Conservation (phyloP, 2,113 vertebrate genomes). For the Talpa occidentalis region DNA sequence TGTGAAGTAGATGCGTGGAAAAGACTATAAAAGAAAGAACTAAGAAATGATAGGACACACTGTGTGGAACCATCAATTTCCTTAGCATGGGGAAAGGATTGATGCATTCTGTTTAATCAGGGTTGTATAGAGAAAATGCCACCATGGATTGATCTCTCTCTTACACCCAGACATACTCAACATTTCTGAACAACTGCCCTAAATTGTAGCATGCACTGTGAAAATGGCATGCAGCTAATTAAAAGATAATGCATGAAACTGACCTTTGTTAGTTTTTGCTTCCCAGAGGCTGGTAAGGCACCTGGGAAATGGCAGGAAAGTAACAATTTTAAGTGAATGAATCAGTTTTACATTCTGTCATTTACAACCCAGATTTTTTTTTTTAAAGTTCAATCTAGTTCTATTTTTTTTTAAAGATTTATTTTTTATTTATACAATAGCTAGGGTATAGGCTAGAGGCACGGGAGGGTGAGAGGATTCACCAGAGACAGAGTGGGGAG, state of each 20-base stretch:
- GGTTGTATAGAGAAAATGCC: not conserved
- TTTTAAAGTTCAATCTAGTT: no score
- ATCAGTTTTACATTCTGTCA: slow-evolving; percentile 35
- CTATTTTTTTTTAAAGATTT: no score
- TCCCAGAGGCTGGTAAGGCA: not conserved
- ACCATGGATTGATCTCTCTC: not conserved
- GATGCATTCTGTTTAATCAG: not conserved
- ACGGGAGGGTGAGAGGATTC: no score
- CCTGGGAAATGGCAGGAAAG: not conserved
- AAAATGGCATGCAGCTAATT: not conserved
- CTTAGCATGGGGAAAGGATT: not conserved
- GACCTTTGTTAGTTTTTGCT: not conserved
- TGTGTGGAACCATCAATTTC: not conserved
- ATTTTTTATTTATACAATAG: no score
- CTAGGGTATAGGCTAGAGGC: no score
- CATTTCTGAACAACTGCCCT: not conserved
- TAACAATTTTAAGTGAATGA: not conserved
- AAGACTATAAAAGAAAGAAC: not conserved
- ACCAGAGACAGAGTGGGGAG: no score
- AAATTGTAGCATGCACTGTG: not conserved
- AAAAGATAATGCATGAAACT: not conserved
- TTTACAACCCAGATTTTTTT: no score
- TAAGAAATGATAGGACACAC: not conserved
- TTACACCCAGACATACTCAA: not conserved
- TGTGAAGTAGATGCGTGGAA: slow-evolving; percentile 52